Base-by-base conservation (phyloP, 2,797 vertebrate genomes). In the Anguilla anguilla region DNA sequence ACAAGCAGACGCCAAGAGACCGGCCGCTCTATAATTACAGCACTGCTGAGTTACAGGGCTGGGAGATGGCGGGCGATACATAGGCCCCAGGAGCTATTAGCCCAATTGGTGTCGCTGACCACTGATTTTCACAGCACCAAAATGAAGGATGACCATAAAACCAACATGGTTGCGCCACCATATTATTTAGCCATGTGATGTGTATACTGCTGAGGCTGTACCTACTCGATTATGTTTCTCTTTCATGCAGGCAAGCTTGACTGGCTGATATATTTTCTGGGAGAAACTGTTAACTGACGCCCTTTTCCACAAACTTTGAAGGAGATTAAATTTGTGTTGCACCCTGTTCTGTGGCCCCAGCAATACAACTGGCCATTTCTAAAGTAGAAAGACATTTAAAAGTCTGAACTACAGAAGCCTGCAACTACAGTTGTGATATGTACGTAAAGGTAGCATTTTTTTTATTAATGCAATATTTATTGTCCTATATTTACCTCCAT, bases 21-120 rank as follows among this genome's bases (percentile, higher is more conserved):
- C 5, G 43, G 86, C 64, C 46, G 1, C 82, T 79, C 81, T 87
- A 51, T 59, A 87, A 83, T 84, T 87, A 87, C 61, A 85, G 87
- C 83, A 74, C 77, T 74, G 82, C 83, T 85, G 87, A 87, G 46
- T 72, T 84, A 84, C 49, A 59, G 64, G 83, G 51, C 43, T n/a
- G 79, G 46, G 69, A 53, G 64, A 55, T 67, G 4, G 43, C 43
- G 17, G 25, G 79, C 6, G 7, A 22, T 82, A 51, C 43, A n/a
- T n/a, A 46, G 46, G 79, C 46, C 43, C 9, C 79, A 82, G 79
- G 79, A 82, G 13, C 79, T 51, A n/a, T 25, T 82, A 25, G 43
- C 7, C 43, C 43, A 19, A 82, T n/a, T 11, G 43, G 43, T 49
- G 79, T 82, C 22, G 43, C 79, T 82, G 79, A 51, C 79, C 79